Percentiles rank a stretch among this genome's conserved stretches.
phyloP scores from a whole-genome alignment of 1,140 invertebrate genomes.

The Pseudomyrmex dendroicus region DNA sequence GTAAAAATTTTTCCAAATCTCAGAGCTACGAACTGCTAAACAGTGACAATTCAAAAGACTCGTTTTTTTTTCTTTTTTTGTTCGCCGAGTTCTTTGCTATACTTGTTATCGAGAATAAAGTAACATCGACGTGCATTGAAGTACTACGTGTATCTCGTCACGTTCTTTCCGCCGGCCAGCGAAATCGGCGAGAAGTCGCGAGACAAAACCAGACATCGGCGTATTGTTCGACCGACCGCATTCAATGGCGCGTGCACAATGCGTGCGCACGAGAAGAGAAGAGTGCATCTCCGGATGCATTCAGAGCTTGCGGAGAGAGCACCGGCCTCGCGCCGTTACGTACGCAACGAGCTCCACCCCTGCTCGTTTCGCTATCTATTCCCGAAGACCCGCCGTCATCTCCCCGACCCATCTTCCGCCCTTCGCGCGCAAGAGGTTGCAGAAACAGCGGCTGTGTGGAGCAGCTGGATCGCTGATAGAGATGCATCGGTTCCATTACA shows the following conservation, averaged over 20 bases:
- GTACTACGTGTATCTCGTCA: slow-evolving; percentile 42
- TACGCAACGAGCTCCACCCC: slow-evolving; percentile 24
- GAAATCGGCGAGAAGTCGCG: slow-evolving; percentile 74
- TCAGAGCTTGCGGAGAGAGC: not conserved
- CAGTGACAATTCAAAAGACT: too few relatives aligned
- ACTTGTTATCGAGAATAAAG: not conserved
- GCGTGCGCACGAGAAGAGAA: slow-evolving; percentile 45
- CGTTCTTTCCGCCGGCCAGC: slow-evolving; percentile 59
- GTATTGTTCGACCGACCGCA: slow-evolving; percentile 70
- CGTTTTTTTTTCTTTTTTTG: not conserved
- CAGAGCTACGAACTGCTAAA: too few relatives aligned
- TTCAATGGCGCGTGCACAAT: slow-evolving; percentile 76
- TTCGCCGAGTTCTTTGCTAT: not conserved
- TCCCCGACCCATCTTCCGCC: slow-evolving; percentile 3
- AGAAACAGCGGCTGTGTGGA: slow-evolving; percentile 2
- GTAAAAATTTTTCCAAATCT: too few relatives aligned
- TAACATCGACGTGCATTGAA: slow-evolving; percentile 31
- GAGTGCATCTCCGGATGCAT: slow-evolving; percentile 31
- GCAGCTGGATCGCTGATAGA: slow-evolving; percentile 50
- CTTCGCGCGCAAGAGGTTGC: slow-evolving; percentile 31
- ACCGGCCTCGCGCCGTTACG: slow-evolving; percentile 18
- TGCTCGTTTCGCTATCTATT: slow-evolving; percentile 44
- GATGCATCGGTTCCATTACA: slow-evolving; percentile 71
- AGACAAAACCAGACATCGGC: slow-evolving; percentile 73
- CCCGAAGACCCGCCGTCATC: slow-evolving; percentile 22